Evolutionary conservation across 1,140 invertebrate species (phyloP).

Genomic region (Drosophila nikananu): DNA sequence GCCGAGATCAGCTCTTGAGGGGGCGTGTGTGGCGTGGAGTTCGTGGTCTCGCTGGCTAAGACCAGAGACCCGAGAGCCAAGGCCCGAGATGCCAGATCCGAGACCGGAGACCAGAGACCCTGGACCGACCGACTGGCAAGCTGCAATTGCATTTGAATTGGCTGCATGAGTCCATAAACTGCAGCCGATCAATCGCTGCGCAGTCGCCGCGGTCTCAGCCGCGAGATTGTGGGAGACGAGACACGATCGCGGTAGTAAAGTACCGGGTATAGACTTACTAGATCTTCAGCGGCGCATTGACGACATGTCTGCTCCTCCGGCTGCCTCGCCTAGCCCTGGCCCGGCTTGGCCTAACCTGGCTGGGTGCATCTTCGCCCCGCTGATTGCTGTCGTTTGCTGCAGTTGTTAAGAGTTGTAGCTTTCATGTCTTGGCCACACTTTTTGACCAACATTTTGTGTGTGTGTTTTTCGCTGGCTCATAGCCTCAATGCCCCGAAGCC

Average conservation of each 20-base stretch:
- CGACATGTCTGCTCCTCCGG: slow-evolving; percentile 71
- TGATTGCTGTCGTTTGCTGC: slow-evolving; percentile 81
- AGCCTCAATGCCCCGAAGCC: slow-evolving; percentile 26
- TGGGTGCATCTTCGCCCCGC: slow-evolving; percentile 44
- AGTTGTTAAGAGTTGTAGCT: slow-evolving; percentile 84
- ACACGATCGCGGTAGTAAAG: slow-evolving; percentile 83
- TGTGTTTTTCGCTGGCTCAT: slow-evolving; percentile 47
- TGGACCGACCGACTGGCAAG: slow-evolving; percentile 36
- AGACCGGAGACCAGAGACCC: slow-evolving; percentile 20
- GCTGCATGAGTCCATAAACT: slow-evolving; percentile 85
- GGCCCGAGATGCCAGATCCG: slow-evolving; percentile 17
- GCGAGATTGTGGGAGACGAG: slow-evolving; percentile 66
- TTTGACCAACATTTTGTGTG: slow-evolving; percentile 82
- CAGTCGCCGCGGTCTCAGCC: slow-evolving; percentile 15
- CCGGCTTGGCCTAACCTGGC: slow-evolving; percentile 10
- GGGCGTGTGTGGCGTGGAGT: slow-evolving; percentile 68
- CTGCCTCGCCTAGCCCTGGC: slow-evolving; percentile 17
- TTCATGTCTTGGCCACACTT: slow-evolving; percentile 84
- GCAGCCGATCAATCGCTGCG: slow-evolving; percentile 83
- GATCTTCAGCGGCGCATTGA: slow-evolving; percentile 79
- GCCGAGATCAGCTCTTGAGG: slow-evolving; percentile 47
- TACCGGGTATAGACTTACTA: slow-evolving; percentile 77
- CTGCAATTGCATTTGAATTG: slow-evolving; percentile 84
- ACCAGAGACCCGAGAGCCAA: slow-evolving; percentile 16
- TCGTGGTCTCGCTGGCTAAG: slow-evolving; percentile 20